Conservation (phyloP, 2,888 invertebrate species). For the Tachina fera region DNA sequence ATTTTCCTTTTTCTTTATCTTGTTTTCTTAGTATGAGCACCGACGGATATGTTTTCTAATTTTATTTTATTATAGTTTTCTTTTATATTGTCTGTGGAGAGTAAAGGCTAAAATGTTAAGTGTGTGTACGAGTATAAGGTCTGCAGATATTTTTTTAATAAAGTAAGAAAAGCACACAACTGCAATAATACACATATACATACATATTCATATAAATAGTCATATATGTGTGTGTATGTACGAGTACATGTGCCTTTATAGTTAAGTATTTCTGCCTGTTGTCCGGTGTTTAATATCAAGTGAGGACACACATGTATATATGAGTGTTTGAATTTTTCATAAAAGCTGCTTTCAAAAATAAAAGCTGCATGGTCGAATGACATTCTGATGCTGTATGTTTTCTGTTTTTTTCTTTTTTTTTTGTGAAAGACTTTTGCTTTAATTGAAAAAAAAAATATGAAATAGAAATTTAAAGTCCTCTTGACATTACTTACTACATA, state of each 20-base stretch:
- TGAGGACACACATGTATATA: background rate
- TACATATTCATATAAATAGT: no score
- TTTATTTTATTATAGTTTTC: background rate
- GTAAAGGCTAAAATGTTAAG: constrained; percentile 47
- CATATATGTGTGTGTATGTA: background rate
- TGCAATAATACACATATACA: background rate
- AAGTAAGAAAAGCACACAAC: background rate
- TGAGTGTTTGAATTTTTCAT: background rate
- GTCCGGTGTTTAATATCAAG: constrained; percentile 17
- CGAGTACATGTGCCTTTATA: background rate
- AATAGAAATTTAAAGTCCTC: no score
- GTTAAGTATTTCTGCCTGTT: background rate
- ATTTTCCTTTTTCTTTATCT: background rate
- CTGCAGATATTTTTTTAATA: constrained; percentile 50
- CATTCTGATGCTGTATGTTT: background rate
- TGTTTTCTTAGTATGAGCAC: background rate
- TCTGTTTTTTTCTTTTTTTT: background rate
- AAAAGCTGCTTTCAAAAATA: background rate
- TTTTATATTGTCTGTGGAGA: background rate
- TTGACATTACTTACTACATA: no score
- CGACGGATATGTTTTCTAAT: constrained; percentile 1
- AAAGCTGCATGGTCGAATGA: background rate
- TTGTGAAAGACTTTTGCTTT: background rate
- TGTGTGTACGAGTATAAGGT: constrained; percentile 8
- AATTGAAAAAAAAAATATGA: no score